phyloP scores from a whole-genome alignment of 2,113 vertebrate genomes.

The Labrus mixtus region DNA sequence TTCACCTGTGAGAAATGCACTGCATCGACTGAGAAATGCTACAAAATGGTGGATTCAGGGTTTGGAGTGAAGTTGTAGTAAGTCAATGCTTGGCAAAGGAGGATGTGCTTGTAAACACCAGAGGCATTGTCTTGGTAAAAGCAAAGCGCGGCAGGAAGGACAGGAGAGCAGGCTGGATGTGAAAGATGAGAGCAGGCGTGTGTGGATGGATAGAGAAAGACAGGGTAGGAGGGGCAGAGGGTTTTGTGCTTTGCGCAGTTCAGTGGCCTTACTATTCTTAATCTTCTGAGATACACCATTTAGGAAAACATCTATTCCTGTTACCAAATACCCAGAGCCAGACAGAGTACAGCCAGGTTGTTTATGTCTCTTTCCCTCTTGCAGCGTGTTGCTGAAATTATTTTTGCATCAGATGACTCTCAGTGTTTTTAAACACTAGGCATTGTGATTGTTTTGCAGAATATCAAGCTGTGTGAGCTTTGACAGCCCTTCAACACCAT shows the following conservation, averaged over 20 bases:
- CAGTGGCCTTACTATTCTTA: slow-evolving; percentile 12
- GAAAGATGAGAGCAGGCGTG: slow-evolving; percentile 46
- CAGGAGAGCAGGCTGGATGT: slow-evolving; percentile 12
- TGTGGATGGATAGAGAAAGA: slow-evolving; percentile 44
- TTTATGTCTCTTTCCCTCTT: neutral
- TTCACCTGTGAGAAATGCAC: slow-evolving; percentile 41
- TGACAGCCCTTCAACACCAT: too few relatives aligned
- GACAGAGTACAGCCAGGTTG: too few relatives aligned
- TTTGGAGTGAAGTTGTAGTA: slow-evolving; percentile 9
- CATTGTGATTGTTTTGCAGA: too few relatives aligned
- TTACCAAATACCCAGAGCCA: too few relatives aligned
- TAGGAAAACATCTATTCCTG: neutral
- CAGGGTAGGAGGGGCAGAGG: slow-evolving; percentile 32
- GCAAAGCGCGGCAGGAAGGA: neutral
- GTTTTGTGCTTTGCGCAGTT: slow-evolving; percentile 36
- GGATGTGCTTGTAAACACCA: slow-evolving; percentile 25
- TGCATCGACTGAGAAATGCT: slow-evolving; percentile 77
- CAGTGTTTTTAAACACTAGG: too few relatives aligned
- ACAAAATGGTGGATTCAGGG: slow-evolving; percentile 81
- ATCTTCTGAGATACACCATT: neutral
- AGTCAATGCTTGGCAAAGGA: slow-evolving; percentile 25
- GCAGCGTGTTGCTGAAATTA: neutral
- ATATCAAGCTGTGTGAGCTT: too few relatives aligned
- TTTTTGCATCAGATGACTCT: neutral
- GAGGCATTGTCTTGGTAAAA: slow-evolving; percentile 31